Evolutionary conservation across 2,113 vertebrate genomes (phyloP), one percentile per base, ranked within the genome.

Genomic region (Microcebus tavaratra): DNA sequence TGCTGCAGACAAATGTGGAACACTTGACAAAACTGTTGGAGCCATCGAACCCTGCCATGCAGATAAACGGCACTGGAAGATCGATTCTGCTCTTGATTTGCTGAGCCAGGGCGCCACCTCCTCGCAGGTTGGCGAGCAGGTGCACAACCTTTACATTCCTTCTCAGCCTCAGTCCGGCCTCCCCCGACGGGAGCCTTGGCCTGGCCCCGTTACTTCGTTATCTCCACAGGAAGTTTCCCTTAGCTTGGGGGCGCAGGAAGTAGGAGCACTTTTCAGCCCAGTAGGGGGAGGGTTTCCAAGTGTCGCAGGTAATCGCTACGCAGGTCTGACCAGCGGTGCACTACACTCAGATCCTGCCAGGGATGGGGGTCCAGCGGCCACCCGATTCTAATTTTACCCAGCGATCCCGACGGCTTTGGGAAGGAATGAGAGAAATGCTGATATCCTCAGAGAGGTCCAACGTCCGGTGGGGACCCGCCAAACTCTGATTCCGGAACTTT

Each of bases 111-210:
- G 65, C 1, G 11, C 42, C 76, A 20, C 23, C 27, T 23, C 7
- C 0, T 8, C 3, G 3, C 25, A 55, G 25, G 10, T 48, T 59
- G 11, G 8, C 2, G 0, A 83, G 39, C 65, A 91, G 70, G 55
- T 42, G 27, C 12, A 39, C 8, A 9, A 36, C n/a, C 55, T 85
- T 78, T 21, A 53, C 7, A 2, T 36, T 79, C 25, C 11, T 82
- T n/a, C 79, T 65, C n/a, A 45, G 57, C 21, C 10, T n/a, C 34
- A 50, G n/a, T 36, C n/a, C 50, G 2, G 8, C 45, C 84, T 75
- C 59, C 53, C 59, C 59, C 10, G 4, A 29, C 21, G 61, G 67
- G 6, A n/a, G 36, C 72, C 48, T 42, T 21, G 6, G 29, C 25
- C 42, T 25, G 5, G 23, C 3, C 21, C 11, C 27, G n/a, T 80